Evolutionary conservation across 2,113 vertebrate genomes (phyloP).

Genomic region (Pionites leucogaster): DNA sequence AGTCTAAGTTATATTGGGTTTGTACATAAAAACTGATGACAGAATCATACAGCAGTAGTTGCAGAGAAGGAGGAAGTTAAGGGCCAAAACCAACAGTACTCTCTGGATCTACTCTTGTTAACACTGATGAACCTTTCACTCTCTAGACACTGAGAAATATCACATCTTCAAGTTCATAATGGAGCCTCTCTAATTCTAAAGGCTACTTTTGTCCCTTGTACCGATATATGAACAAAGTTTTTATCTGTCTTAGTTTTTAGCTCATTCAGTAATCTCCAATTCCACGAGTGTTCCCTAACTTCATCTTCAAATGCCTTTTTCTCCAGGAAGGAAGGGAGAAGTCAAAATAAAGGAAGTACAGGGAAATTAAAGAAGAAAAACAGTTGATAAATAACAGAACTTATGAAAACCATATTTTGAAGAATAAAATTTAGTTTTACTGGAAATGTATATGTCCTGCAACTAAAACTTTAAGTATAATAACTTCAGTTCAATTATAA

Average conservation of each 20-base stretch:
- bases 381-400: background rate
- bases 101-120: background rate
- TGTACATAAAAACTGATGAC: background rate
- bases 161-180: background rate
- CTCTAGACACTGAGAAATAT: background rate
- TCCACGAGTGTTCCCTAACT: background rate
- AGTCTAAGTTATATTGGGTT: background rate
- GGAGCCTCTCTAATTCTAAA: background rate
- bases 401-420: background rate
- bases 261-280: background rate
- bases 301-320: background rate
- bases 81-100: background rate
- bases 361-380: background rate
- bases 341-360: slow-evolving; percentile 4
- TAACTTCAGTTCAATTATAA: background rate
- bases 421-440: background rate
- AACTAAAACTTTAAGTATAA: background rate
- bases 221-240: background rate
- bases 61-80: background rate
- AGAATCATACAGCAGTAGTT: background rate
- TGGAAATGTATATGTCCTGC: background rate
- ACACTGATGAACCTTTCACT: background rate
- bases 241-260: background rate
- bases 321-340: background rate
- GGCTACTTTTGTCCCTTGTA: background rate